phyloP scores from a whole-genome alignment of 2,888 invertebrate species.

The Conchocele bisecta region DNA sequence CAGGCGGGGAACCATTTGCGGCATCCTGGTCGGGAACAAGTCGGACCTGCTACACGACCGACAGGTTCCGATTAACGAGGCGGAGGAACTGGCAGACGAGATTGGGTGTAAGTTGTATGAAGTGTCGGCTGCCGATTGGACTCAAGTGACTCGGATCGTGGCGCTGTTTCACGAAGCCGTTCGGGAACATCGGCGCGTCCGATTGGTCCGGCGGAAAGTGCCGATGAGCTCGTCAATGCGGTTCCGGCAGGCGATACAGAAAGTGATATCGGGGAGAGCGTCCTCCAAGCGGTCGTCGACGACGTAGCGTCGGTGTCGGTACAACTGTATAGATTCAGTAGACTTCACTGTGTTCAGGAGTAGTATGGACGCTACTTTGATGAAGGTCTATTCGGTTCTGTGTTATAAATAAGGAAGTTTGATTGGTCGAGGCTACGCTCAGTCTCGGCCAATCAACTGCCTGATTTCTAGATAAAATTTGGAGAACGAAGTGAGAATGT shows the following conservation, averaged over 20 bases:
- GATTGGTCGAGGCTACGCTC: too few relatives aligned
- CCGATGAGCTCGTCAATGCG: conserved; percentile 76
- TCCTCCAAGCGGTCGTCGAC: conserved; percentile 35
- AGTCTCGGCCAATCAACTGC: too few relatives aligned
- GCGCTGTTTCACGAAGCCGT: conserved; percentile 79
- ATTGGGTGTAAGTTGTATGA: conserved; percentile 78
- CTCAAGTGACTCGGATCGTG: conserved; percentile 68
- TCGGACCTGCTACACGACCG: conserved; percentile 77
- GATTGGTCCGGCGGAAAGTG: conserved; percentile 67
- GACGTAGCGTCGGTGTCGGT: too few relatives aligned
- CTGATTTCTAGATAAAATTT: too few relatives aligned
- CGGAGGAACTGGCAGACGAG: conserved; percentile 74
- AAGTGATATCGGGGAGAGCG: conserved; percentile 73
- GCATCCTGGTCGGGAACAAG: conserved; percentile 79
- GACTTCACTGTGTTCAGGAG: too few relatives aligned
- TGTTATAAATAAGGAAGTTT: too few relatives aligned
- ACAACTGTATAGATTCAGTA: too few relatives aligned
- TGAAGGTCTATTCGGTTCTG: too few relatives aligned
- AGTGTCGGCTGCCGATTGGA: conserved; percentile 80
- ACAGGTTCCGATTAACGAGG: conserved; percentile 73
- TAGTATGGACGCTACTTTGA: too few relatives aligned
- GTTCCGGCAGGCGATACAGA: conserved; percentile 75
- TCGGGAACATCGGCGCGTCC: conserved; percentile 70
- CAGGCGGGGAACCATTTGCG: conserved; percentile 62
- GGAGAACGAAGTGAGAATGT: too few relatives aligned